phyloP scores from a whole-genome alignment of 1,140 invertebrate species.

The Probaryconus sp. region DNA sequence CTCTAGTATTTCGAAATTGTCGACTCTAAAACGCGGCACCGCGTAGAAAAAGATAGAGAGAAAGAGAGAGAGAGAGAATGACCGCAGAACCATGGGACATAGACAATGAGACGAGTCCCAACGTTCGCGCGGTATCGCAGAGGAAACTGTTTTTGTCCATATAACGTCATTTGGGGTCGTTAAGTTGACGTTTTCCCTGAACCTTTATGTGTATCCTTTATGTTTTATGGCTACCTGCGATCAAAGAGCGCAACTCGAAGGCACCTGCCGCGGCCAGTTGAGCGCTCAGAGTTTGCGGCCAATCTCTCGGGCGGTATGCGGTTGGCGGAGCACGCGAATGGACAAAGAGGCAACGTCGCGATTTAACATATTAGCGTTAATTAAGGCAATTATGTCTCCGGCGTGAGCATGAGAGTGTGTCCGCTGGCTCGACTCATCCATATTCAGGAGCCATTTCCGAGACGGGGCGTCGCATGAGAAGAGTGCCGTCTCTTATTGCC shows the following conservation, averaged over 20 bases:
- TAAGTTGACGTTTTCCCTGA: slow-evolving; percentile 52
- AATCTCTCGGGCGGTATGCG: too few species aligned
- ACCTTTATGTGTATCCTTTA: slow-evolving; percentile 22
- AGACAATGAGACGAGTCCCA: slow-evolving; percentile 41
- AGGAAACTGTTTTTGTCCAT: slow-evolving; percentile 46
- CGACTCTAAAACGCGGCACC: slow-evolving; percentile 11
- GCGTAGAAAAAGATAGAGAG: too few species aligned
- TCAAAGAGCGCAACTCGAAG: slow-evolving; percentile 11
- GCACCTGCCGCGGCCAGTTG: too few species aligned
- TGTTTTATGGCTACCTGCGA: slow-evolving; percentile 19
- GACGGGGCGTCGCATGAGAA: slow-evolving; percentile 61
- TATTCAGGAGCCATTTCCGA: slow-evolving; percentile 76
- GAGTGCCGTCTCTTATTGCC: slow-evolving; percentile 29
- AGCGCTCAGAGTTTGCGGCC: too few species aligned
- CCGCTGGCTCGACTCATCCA: slow-evolving; percentile 75
- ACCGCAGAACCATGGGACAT: too few species aligned
- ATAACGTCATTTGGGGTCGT: slow-evolving; percentile 40
- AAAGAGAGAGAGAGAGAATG: too few species aligned
- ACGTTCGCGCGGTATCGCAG: slow-evolving; percentile 21
- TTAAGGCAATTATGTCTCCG: slow-evolving; percentile 78
- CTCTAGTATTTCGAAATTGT: slow-evolving; percentile 53
- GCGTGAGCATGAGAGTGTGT: slow-evolving; percentile 77
- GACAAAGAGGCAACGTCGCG: slow-evolving; percentile 71
- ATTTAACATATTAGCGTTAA: slow-evolving; percentile 79
- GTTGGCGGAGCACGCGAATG: slow-evolving; percentile 32